Conservation (phyloP, 2,888 invertebrate genomes). For the Homarus gammarus region DNA sequence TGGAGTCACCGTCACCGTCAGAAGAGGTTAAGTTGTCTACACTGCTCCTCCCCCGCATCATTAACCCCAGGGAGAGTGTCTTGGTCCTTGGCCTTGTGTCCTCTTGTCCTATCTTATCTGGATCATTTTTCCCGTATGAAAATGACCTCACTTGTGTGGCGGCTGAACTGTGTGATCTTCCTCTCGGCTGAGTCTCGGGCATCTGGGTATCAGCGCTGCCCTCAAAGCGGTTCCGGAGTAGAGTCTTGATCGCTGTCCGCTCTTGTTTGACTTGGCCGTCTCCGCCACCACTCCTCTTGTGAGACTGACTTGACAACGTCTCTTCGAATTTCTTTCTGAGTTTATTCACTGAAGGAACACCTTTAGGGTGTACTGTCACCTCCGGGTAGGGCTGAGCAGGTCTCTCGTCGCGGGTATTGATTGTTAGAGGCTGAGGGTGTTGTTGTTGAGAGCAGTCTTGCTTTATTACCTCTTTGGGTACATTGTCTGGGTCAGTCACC, state of each 20-base stretch:
- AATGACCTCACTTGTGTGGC: too few species aligned
- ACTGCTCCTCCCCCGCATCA: too few species aligned
- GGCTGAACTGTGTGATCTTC: too few species aligned
- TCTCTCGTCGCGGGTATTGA: background rate
- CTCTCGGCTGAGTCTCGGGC: background rate
- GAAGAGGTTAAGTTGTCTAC: too few species aligned
- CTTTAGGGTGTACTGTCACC: background rate
- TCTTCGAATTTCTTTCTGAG: slow-evolving; percentile 44
- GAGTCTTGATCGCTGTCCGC: background rate
- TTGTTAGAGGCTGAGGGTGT: background rate
- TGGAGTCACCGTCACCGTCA: too few species aligned
- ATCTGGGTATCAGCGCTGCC: background rate
- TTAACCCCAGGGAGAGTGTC: too few species aligned
- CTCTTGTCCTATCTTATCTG: too few species aligned
- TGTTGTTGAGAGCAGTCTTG: background rate
- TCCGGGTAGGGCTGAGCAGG: background rate
- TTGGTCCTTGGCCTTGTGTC: too few species aligned
- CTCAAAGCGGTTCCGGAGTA: slow-evolving; percentile 17
- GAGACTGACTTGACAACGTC: slow-evolving; percentile 36
- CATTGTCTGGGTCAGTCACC: background rate
- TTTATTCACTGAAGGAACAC: slow-evolving; percentile 38
- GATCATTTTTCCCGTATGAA: too few species aligned
- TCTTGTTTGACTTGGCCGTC: background rate
- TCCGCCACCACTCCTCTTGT: slow-evolving; percentile 4
- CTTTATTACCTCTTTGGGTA: background rate